Conservation (phyloP, 2,113 vertebrate genomes). For the Callospermophilus lateralis region DNA sequence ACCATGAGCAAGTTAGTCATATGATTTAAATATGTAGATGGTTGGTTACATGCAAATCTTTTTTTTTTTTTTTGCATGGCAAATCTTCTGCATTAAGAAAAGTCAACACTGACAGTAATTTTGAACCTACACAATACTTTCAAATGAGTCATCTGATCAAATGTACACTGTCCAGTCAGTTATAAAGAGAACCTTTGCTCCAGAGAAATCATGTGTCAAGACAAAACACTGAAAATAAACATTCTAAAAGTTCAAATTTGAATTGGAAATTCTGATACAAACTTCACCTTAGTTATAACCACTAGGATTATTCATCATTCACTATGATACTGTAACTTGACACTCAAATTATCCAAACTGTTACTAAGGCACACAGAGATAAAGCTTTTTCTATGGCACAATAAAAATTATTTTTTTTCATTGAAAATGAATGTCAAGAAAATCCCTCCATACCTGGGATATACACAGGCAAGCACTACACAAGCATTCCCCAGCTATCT, state of each 20-base stretch:
- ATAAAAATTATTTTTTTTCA: neutral
- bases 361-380: neutral
- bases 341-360: neutral
- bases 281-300: neutral
- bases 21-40: neutral
- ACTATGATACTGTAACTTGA: neutral
- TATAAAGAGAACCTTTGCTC: neutral
- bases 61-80: neutral
- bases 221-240: neutral
- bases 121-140: neutral
- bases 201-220: neutral
- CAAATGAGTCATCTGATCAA: constrained; percentile 11
- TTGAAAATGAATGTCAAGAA: neutral
- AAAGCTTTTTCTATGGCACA: neutral
- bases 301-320: neutral
- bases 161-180: neutral
- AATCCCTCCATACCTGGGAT: neutral
- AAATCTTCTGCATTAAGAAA: neutral
- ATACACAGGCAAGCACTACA: neutral
- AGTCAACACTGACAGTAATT: neutral
- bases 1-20: neutral
- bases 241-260: neutral
- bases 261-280: neutral
- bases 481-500: neutral
- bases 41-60: neutral